phyloP scores from a whole-genome alignment of 2,797 vertebrate genomes.

The Schizopygopsis malacanthus region DNA sequence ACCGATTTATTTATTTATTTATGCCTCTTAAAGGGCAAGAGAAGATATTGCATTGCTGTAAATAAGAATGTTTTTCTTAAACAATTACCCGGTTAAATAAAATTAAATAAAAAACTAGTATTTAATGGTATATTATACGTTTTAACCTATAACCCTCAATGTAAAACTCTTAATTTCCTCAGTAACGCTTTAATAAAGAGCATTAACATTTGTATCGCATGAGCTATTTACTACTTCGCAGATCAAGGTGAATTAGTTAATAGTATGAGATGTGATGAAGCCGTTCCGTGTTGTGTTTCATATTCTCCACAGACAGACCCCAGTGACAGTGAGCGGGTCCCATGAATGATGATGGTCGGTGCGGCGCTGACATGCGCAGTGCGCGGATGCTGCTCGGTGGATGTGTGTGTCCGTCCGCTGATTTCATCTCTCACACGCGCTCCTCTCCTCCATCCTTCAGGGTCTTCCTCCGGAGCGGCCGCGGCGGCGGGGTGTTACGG shows the following conservation, averaged over 20 bases:
- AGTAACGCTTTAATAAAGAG: background rate
- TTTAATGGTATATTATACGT: background rate
- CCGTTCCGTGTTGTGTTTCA: background rate
- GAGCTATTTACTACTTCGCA: background rate
- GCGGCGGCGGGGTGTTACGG: conserved; percentile 19
- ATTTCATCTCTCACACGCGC: conserved; percentile 22
- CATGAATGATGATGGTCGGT: conserved; percentile 13
- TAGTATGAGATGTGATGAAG: background rate
- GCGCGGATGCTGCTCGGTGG: background rate
- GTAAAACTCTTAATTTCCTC: background rate
- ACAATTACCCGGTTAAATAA: background rate
- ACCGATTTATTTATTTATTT: background rate
- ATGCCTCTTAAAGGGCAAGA: background rate
- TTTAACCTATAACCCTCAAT: background rate
- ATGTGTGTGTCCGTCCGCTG: background rate
- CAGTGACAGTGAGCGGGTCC: background rate
- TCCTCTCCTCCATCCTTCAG: conserved; percentile 1
- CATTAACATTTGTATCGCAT: background rate
- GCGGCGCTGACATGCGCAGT: conserved; percentile 33
- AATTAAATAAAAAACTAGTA: background rate
- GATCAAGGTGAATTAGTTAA: background rate
- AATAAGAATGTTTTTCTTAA: background rate
- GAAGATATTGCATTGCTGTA: background rate
- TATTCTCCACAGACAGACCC: background rate
- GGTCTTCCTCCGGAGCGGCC: conserved; percentile 14